Base-by-base conservation (phyloP, 2,888 invertebrate species). In the Drosophila paucipuncta region DNA sequence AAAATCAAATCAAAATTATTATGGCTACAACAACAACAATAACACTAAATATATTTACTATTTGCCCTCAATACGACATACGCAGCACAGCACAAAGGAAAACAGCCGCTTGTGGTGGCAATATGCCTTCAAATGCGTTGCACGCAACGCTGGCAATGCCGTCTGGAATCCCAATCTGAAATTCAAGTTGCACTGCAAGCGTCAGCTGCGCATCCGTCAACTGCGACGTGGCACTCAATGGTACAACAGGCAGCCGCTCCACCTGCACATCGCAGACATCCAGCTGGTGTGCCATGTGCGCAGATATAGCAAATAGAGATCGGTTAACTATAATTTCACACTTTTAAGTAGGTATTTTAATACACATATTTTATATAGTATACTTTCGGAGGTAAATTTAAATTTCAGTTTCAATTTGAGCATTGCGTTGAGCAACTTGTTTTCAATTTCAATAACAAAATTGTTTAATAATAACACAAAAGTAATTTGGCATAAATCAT, bases 61-160 rank as follows among this genome's bases (percentile, higher is more conserved):
- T 47, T 47, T 47, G 33, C 31, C 63, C 63, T 11, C 67, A 60
- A 64, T 63, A 31, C 18, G 43, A 66, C 62, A 53, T 70, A 60
- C 71, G 49, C 70, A 86, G 86, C 81, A 88, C 70, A 90, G 89
- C 64, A 76, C 89, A 54, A 89, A 90, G 68, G 83, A 90, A 60
- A 84, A 73, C 73, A 76, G 80, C 41, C 90, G 83, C 49, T 66
- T 87, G 55, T 90, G 91, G 89, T 90, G 88, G 88, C 89, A 90
- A 64, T 88, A 90, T 33, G 91, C 88, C 57, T 90, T 74, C 60
- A 89, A 84, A 58, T 91, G 87, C 72, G 76, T 90, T 70, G 86
- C 85, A 25, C 80, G 85, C 50, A 66, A 66, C 31, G 73, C 49
- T 52, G 31, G 28, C 62, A 59, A 67, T 31, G 69, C 71, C 57